Evolutionary conservation across 2,888 invertebrate genomes (phyloP), one percentile per base, ranked within the genome.

Genomic region (Mantis religiosa): DNA sequence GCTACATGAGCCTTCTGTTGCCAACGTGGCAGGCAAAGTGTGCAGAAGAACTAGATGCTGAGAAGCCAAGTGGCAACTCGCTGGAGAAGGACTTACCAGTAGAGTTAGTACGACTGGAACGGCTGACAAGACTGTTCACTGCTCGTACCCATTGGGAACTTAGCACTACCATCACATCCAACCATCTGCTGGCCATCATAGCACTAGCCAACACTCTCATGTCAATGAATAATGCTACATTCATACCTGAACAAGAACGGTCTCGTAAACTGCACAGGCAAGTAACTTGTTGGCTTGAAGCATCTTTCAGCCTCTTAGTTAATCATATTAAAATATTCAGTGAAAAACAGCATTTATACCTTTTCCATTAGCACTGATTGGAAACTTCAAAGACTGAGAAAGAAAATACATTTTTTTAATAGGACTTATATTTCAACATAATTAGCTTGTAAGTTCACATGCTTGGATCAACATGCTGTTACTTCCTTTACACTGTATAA

Each of bases 161-260:
- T 87, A 98, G 98, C 91, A 98, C 98, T 1, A 98, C 98, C 0
- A 94, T 99, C 47, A 99, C 99, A 1, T 99, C 99, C 27, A 98
- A 98, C 93, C 99, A 99, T 93, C 95, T 99, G 90, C 94, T 99
- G 91, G 97, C 99, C 88, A 96, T 99, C 90, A 98, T 99, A 88
- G 97, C 99, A 0, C 95, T 99, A 89, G 97, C 99, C 87, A 99
- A 99, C 93, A 99, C 99, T 0, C 95, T 99, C 87, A 98, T 99
- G 98, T 98, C 98, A 0, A 99, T 99, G 98, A 98, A 97, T 92
- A 98, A 98, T 92, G 98, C 98, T 71, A 97, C 98, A 83, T 98
- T 99, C 93, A 96, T 98, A 90, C 97, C 97, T 0, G 98, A 98
- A 91, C 97, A 97, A 92, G 98, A 98, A 92, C 94, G 97, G 89